These are phyloP conservation scores for Python bivittatus DNA, from an alignment of 2,113 vertebrate genomes.

Conservation along the genomic window DNA sequence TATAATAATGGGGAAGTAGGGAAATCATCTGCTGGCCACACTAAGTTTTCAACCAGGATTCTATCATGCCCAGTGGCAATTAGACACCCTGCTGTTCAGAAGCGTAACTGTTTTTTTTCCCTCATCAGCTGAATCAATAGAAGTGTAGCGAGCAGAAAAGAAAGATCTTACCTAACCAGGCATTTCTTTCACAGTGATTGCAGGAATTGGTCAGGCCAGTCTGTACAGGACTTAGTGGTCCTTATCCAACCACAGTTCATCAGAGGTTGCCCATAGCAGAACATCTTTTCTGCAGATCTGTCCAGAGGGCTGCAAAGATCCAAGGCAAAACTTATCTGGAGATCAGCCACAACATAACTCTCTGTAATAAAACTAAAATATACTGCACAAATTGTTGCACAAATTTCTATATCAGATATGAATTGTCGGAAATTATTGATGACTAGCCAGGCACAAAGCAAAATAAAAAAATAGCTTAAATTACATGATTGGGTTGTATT, in stretches of 20 bases:
- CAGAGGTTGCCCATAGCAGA: not conserved
- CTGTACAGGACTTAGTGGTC: not conserved
- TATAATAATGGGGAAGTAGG: not conserved
- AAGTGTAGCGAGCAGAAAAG: not conserved
- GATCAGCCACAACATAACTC: not conserved
- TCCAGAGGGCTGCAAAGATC: not conserved
- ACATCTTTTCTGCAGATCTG: not conserved
- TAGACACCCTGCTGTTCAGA: not conserved
- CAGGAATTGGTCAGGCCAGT: not conserved
- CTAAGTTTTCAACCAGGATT: not conserved
- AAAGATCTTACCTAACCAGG: not conserved
- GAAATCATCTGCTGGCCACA: not conserved
- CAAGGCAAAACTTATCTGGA: not conserved
- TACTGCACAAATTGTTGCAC: not conserved
- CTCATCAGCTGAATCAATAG: not conserved
- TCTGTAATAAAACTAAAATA: not conserved
- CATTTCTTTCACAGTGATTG: not conserved
- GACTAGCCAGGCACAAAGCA: not conserved
- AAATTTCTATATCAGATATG: not conserved
- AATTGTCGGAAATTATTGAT: not conserved
- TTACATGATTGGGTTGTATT: not conserved
- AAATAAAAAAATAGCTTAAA: not conserved
- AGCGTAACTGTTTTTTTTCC: not conserved
- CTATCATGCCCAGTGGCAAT: not conserved
- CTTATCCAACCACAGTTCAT: not conserved